Base-by-base conservation (phyloP, 1,140 invertebrate genomes). In the Tetramorium alpestre region DNA sequence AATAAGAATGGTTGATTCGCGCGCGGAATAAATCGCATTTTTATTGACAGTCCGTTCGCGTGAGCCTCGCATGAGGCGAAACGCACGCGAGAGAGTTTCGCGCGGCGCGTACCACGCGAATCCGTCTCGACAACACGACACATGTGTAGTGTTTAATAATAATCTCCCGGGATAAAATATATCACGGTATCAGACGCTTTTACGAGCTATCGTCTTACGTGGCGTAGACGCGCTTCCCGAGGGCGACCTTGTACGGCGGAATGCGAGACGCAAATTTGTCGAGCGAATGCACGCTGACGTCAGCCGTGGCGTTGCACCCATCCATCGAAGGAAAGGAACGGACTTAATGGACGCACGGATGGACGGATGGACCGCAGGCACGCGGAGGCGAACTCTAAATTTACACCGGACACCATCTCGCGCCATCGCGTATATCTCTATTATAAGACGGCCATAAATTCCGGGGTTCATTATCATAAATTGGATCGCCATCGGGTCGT, bases 391-490 rank as follows among this genome's bases (percentile, higher is more conserved):
- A 93, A 91, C 90, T 93, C 93, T 94, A 93, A 93, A 93, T 93
- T 94, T 93, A 93, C 90, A 91, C 90, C 90, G 88, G 87, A 80
- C 88, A 85, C 89, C 87, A 88, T 60, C 41, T 60, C 72, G 69
- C 88, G 25, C 73, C 87, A 88, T 90, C 88, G 87, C 89, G 90
- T 88, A 89, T 93, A 89, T 93, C 93, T 93, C 92, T 93, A 92
- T 93, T 93, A 93, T 91, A 93, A 94, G 93, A 92, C 90, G 91
- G 33, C 81, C 90, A 89, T 94, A 94, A 93, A 94, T 93, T 89
- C 87, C 38, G 78, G 70, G 90, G 92, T 94, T 93, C 93, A 94
- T 94, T 94, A 94, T 92, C 93, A 93, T 94, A 94, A 94, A 94
- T 94, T 93, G 91, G 92, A 93, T 91, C 88, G 88, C 88, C 88